Evolutionary conservation across 2,888 invertebrate genomes (phyloP), one percentile per base, ranked within the genome.

Genomic region (Boloria selene): DNA sequence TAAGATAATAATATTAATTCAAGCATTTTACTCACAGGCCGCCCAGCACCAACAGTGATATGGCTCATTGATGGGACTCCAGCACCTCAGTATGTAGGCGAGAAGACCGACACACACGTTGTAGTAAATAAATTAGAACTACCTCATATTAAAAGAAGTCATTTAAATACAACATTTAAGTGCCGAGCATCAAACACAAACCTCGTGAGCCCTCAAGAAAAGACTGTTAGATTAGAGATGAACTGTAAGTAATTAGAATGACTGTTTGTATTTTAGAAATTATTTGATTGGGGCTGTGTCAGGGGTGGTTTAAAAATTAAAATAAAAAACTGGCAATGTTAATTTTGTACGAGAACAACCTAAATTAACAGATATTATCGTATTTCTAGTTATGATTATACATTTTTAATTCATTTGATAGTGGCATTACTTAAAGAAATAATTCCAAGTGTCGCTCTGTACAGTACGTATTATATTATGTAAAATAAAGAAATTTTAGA

Each of bases 151-250:
- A 94, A 94, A 73, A 93, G 97, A 73, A 94, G 94, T 69, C 95
- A 97, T 75, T 93, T 97, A 66, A 97, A 97, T 86, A 96, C 96
- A 50, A 96, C 96, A 44, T 97, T 96, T 92, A 96, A 96, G 84
- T 97, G 97, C 83, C 95, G 96, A 85, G 97, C 97, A 13, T 95
- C 96, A 66, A 97, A 97, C 84, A 97, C 97, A 53, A 96, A 97
- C 84, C 94, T 97, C 69, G 96, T 96, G 83, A 95, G 95, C 81
- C 97, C 97, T 1, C 94, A 95, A 65, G 97, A 97, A 85, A 95
- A 96, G 83, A 95, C 95, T 72, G 96, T 97, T 75, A 94, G 96
- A 76, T 93, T 97, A 76, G 97, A 97, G 85, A 94, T 97, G 93
- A 94, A 96, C 81, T 90, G 97, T 97, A 87, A 95, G 97, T 95